phyloP scores from a whole-genome alignment of 2,888 invertebrate genomes.

The Tanypteryx hageni region DNA sequence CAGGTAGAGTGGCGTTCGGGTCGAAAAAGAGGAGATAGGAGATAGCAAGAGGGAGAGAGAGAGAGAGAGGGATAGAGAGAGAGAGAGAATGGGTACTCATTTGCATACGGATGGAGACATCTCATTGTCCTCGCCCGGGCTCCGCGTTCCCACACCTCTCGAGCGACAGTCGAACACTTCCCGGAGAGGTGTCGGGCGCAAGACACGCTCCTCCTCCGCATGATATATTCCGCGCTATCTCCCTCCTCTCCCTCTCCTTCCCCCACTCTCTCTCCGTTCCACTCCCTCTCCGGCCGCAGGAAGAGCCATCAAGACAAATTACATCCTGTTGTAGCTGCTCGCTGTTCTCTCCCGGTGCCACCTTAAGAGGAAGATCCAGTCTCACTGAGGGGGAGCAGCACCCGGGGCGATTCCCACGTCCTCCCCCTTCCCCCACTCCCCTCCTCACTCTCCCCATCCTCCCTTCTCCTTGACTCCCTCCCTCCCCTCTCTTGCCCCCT shows the following conservation, averaged over 20 bases:
- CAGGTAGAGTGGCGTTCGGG: neutral
- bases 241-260: neutral
- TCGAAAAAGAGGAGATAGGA: neutral
- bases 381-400: neutral
- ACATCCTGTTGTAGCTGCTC: slow-evolving; percentile 8
- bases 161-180: slow-evolving; percentile 17
- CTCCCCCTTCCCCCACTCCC: neutral
- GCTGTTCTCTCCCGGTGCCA: neutral
- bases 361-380: neutral
- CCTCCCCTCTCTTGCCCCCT: no score
- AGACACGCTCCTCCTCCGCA: neutral
- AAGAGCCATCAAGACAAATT: slow-evolving; percentile 22
- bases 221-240: neutral
- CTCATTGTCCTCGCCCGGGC: neutral
- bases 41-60: neutral
- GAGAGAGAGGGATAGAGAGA: neutral
- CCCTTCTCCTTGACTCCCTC: neutral
- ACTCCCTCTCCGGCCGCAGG: neutral
- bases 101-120: neutral
- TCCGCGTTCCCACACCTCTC: no score
- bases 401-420: neutral
- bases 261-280: no score
- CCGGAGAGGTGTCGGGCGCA: neutral
- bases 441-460: neutral
- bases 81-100: neutral